Conservation (phyloP, 2,113 vertebrate genomes). For the Columbina picui region DNA sequence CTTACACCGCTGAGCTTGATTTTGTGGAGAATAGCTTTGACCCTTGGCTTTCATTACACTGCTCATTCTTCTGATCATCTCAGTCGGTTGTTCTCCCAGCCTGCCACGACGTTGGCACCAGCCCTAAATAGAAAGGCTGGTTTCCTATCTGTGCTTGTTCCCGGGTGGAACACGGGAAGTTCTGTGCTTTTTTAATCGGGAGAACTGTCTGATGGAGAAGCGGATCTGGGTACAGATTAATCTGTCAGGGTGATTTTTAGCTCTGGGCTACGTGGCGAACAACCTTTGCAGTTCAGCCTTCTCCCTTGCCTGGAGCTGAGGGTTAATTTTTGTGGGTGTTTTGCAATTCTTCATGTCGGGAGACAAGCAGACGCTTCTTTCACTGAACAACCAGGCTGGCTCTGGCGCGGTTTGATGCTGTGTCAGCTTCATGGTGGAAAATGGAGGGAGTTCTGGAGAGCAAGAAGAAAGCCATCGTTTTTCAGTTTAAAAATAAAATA, state of each 20-base stretch:
- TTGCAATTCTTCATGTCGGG: fast-evolving
- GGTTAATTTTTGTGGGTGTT: background rate
- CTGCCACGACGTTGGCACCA: background rate
- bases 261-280: background rate
- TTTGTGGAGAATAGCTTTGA: background rate
- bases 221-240: background rate
- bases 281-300: background rate
- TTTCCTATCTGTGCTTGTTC: background rate
- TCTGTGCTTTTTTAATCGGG: background rate
- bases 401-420: background rate
- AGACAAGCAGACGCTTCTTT: background rate
- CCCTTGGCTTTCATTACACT: background rate
- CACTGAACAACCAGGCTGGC: background rate
- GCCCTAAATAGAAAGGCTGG: background rate
- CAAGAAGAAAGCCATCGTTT: background rate
- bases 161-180: fast-evolving
- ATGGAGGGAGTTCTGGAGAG: background rate
- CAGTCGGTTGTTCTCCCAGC: background rate
- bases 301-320: background rate
- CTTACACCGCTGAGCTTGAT: background rate
- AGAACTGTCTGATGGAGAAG: background rate
- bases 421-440: background rate
- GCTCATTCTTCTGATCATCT: background rate
- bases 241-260: background rate
- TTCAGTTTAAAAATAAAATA: background rate